Evolutionary conservation across 2,113 vertebrate genomes (phyloP).

Genomic region (Clinocottus analis): DNA sequence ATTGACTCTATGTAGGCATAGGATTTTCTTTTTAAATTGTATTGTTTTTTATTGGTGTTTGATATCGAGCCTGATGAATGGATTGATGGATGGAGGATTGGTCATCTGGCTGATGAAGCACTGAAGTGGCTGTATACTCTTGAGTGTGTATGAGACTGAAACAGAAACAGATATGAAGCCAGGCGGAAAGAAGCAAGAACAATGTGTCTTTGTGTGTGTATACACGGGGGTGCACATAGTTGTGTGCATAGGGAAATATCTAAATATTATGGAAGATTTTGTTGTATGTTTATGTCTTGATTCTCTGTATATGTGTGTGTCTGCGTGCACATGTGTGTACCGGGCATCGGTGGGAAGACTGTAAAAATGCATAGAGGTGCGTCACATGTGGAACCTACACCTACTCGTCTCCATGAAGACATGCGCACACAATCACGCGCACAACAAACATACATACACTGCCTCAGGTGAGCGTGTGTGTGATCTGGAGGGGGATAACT

Average conservation of each 20-base stretch:
- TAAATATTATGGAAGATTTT: constrained; percentile 75
- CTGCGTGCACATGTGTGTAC: constrained; percentile 1
- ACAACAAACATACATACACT: constrained; percentile 48
- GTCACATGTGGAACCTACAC: constrained; percentile 53
- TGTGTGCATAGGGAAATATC: constrained; percentile 44
- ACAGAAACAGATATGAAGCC: constrained; percentile 52
- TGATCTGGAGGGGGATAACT: constrained; percentile 73
- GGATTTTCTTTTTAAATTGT: not conserved
- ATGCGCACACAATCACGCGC: constrained; percentile 4
- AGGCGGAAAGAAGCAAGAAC: constrained; percentile 48
- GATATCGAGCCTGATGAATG: not conserved
- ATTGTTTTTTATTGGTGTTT: not conserved
- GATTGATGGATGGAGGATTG: not conserved
- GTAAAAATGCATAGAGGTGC: constrained; percentile 21
- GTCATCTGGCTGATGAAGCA: constrained; percentile 23
- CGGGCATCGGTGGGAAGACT: constrained; percentile 34
- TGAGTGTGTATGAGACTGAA: constrained; percentile 39
- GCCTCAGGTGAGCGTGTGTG: constrained; percentile 76
- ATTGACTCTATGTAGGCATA: not conserved
- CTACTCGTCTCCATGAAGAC: constrained; percentile 53
- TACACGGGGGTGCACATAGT: constrained; percentile 37
- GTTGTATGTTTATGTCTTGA: constrained; percentile 70
- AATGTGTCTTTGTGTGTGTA: constrained; percentile 59
- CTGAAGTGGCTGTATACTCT: not conserved
- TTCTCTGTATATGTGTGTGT: constrained; percentile 42